Evolutionary conservation across 2,113 vertebrate species (phyloP), one percentile per base, ranked within the genome.

Genomic region (Rattus rattus): DNA sequence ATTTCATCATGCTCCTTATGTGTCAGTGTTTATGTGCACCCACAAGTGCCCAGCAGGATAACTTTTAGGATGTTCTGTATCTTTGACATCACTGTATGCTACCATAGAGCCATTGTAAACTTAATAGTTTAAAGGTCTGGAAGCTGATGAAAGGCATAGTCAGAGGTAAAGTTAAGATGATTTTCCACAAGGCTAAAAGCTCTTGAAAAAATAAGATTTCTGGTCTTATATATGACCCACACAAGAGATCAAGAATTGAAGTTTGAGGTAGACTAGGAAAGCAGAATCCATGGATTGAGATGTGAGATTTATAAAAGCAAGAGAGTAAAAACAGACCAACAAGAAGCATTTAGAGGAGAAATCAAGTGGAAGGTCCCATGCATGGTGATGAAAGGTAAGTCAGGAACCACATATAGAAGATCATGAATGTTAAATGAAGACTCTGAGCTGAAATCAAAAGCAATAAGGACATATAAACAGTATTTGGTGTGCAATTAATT

Each of bases 381-480:
- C 43, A 12, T 19, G 47, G 17, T 65, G 63, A 56, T 28, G 59
- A 20, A 39, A 8, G 19, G 28, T 72, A 67, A 87, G 39, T 39
- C 19, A 59, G 83, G 33, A 87, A 24, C 59, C 36, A 11, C 59
- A 14, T 47, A 4, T 72, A 30, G n/a, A 89, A 67, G 47, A 63
- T 88, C 84, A 9, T 83, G 49, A 90, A 89, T 67, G 13, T n/a
- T 47, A 47, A 59, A 65, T 63, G 43, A 86, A 93, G 69, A 90
- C 49, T 43, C 22, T n/a, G 36, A 88, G 3, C 47, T 95, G 56
- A 76, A 95, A 75, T 39, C 47, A 43, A 93, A 94, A 30, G 10
- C 65, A 80, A 9, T 28, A 67, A 86, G 22, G 20, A 67, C n/a
- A 19, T 20, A 61, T 67, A 81, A 6, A 87, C 61, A 81, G 24